These are phyloP conservation scores for Atrichornis clamosus DNA, from an alignment of 2,113 vertebrate genomes.

Conservation along the genomic window DNA sequence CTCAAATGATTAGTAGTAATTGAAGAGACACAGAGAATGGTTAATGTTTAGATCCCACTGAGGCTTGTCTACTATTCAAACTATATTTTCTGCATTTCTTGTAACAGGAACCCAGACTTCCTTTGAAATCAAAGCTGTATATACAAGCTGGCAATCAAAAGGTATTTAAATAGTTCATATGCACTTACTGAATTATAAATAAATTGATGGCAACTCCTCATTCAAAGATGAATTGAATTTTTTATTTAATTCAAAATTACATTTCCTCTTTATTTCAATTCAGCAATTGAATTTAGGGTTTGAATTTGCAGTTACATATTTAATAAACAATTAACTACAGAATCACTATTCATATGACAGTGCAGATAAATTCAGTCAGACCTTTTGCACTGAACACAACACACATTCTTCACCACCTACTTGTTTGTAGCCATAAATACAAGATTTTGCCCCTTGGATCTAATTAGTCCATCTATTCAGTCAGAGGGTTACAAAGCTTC, in stretches of 20 bases:
- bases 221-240: neutral
- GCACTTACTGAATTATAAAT: neutral
- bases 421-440: neutral
- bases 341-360: neutral
- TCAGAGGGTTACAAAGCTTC: neutral
- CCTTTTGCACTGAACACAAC: neutral
- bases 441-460: neutral
- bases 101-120: neutral
- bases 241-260: neutral
- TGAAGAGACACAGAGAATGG: constrained; percentile 1
- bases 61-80: neutral
- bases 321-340: neutral
- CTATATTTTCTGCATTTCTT: constrained; percentile 32
- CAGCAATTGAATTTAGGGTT: neutral
- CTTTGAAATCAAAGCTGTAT: neutral
- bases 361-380: neutral
- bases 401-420: neutral
- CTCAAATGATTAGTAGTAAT: constrained; percentile 1
- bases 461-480: neutral
- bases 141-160: neutral
- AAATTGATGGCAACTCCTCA: neutral
- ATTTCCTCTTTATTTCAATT: neutral
- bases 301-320: neutral
- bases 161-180: constrained; percentile 2
- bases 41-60: constrained; percentile 31